phyloP scores from a whole-genome alignment of 2,888 invertebrate species.

The Meta bourneti region DNA sequence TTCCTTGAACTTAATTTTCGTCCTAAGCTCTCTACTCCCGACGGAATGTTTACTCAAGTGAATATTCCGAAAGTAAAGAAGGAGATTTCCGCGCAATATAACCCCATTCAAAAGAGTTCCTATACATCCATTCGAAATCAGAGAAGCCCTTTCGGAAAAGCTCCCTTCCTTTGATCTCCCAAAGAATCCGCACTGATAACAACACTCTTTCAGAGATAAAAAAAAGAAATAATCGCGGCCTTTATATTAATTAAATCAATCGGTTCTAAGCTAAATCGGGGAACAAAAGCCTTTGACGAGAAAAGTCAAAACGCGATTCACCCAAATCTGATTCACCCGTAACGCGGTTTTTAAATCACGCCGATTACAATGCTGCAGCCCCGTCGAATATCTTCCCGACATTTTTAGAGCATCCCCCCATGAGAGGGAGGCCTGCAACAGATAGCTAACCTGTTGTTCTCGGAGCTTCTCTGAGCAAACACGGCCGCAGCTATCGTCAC shows the following conservation, averaged over 20 bases:
- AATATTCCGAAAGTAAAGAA: background rate
- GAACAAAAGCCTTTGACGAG: conserved; percentile 32
- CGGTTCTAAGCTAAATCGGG: background rate
- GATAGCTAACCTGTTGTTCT: conserved; percentile 41
- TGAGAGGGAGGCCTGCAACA: background rate
- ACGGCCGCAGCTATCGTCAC: conserved; percentile 6
- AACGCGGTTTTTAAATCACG: conserved; percentile 44
- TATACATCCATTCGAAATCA: background rate
- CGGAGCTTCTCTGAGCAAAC: conserved; percentile 24
- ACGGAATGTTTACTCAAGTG: background rate
- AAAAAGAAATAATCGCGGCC: background rate
- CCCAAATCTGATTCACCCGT: background rate
- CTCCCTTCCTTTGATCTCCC: background rate
- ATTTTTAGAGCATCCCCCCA: conserved; percentile 52
- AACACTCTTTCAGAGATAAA: too few species aligned
- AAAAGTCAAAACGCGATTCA: background rate
- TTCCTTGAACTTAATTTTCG: background rate
- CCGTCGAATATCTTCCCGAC: conserved; percentile 11
- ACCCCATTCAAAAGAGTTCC: background rate
- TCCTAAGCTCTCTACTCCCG: background rate
- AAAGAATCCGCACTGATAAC: background rate
- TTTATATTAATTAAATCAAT: conserved; percentile 9
- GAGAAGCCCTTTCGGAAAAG: background rate
- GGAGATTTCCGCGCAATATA: background rate
- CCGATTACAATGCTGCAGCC: background rate